Conservation (phyloP, 2,888 invertebrate genomes). For the Antheraea yamamai region DNA sequence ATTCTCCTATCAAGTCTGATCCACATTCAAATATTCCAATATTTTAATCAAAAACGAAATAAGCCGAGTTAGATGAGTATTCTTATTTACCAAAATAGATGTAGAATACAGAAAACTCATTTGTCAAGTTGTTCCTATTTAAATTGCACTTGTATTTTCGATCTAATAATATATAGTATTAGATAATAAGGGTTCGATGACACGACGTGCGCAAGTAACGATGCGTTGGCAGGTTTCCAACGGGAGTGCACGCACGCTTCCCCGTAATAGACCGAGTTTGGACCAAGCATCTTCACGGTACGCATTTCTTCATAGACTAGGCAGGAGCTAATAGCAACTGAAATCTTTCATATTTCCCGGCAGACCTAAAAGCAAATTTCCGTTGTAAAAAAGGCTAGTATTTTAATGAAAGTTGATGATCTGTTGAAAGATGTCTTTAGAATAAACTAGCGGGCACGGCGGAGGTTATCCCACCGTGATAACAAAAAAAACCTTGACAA, state of each 20-base stretch:
- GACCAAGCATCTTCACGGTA: not conserved
- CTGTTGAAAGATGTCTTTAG: too few relatives aligned
- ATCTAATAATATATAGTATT: not conserved
- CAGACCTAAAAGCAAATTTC: not conserved
- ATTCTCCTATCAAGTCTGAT: too few relatives aligned
- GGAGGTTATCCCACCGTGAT: too few relatives aligned
- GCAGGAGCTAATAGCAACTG: not conserved
- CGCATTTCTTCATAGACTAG: not conserved
- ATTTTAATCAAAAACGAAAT: too few relatives aligned
- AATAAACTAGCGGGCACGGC: too few relatives aligned
- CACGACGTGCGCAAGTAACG: slow-evolving; percentile 6
- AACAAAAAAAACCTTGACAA: too few relatives aligned
- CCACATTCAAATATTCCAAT: too few relatives aligned
- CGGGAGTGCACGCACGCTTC: not conserved
- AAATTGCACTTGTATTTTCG: not conserved
- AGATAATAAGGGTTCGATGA: slow-evolving; percentile 2
- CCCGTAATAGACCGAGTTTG: slow-evolving; percentile 11
- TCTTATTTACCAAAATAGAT: not conserved
- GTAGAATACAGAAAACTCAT: not conserved
- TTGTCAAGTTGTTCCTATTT: not conserved
- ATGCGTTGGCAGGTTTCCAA: slow-evolving; percentile 12
- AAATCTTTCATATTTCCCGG: not conserved
- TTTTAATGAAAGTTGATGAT: not conserved
- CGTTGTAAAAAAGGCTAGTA: not conserved
- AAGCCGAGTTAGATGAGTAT: too few relatives aligned